Conservation (phyloP, 1,140 invertebrate genomes). For the Prorops nasuta region DNA sequence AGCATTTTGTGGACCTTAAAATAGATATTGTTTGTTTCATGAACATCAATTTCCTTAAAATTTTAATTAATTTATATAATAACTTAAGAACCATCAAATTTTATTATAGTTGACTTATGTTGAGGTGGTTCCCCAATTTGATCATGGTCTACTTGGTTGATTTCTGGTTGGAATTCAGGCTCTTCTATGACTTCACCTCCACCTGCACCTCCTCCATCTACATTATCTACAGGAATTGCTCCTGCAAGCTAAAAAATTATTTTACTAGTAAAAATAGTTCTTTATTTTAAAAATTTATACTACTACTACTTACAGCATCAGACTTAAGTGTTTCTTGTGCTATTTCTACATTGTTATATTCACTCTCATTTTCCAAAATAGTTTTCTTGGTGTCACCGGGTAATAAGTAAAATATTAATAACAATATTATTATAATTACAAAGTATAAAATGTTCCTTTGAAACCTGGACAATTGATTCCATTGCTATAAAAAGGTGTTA, state of each 20-base stretch:
- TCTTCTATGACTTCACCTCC: constrained; percentile 53
- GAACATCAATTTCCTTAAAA: neutral
- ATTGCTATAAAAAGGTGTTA: constrained; percentile 60
- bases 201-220: constrained; percentile 30
- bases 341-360: constrained; percentile 39
- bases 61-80: no score
- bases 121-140: constrained; percentile 52
- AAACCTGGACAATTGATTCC: constrained; percentile 82
- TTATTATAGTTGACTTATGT: constrained; percentile 42
- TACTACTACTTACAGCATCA: constrained; percentile 22
- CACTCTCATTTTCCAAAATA: constrained; percentile 30
- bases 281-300: constrained; percentile 13
- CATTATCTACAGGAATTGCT: constrained; percentile 41
- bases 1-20: constrained; percentile 70
- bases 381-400: constrained; percentile 40
- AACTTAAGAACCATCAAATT: constrained; percentile 41
- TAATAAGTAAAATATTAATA: constrained; percentile 62
- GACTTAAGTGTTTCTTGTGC: constrained; percentile 42
- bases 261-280: constrained; percentile 12
- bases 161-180: constrained; percentile 49
- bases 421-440: constrained; percentile 54
- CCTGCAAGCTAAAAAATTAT: constrained; percentile 17
- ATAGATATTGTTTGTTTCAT: neutral
- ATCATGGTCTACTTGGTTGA: constrained; percentile 51
- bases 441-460: constrained; percentile 74